Conservation (phyloP, 2,888 invertebrate species). For the Sacculina carcini region DNA sequence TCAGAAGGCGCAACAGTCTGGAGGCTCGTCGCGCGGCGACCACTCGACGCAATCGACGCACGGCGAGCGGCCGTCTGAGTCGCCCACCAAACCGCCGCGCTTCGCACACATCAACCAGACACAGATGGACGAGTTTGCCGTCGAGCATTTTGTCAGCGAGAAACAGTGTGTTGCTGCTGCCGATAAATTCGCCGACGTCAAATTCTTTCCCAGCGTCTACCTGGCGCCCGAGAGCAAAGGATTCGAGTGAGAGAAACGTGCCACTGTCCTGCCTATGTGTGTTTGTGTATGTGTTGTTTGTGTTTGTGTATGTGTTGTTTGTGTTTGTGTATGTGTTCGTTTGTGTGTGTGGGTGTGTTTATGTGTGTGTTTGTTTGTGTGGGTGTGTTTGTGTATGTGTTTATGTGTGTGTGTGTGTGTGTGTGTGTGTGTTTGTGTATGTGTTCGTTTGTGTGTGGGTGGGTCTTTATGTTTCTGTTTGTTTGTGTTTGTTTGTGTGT, state of each 20-base stretch:
- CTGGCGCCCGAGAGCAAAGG: conserved; percentile 52
- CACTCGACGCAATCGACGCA: neutral
- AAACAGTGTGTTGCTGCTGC: conserved; percentile 27
- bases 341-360: too few relatives aligned
- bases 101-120: neutral
- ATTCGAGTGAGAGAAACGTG: conserved; percentile 29
- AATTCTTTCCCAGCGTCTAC: conserved; percentile 33
- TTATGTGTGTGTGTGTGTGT: conserved; percentile 7
- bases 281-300: too few relatives aligned
- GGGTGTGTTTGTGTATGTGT: neutral
- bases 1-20: too few relatives aligned
- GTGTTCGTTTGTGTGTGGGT: too few relatives aligned
- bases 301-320: too few relatives aligned
- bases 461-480: too few relatives aligned
- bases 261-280: neutral
- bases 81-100: neutral
- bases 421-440: too few relatives aligned
- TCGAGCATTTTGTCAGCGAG: conserved; percentile 31
- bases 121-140: conserved; percentile 16
- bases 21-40: conserved; percentile 8
- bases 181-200: conserved; percentile 16
- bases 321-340: too few relatives aligned
- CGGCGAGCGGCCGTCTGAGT: neutral
- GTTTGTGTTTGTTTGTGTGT: too few relatives aligned
- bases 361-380: too few relatives aligned